Conservation (phyloP, 2,113 vertebrate genomes). For the Ariopsis seemanni region DNA sequence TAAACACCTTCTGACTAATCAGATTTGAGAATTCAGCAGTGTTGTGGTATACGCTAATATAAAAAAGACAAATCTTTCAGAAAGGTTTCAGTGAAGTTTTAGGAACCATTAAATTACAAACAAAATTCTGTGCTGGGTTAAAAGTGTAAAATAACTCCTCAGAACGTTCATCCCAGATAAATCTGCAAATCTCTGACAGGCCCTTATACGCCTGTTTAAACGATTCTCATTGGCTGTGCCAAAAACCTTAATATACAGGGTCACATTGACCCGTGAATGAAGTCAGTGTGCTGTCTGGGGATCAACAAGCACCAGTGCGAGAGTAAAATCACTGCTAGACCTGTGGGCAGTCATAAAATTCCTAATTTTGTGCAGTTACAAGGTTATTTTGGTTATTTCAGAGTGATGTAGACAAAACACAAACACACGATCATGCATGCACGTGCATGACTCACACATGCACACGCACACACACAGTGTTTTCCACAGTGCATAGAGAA, state of each 20-base stretch:
- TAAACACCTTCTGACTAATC: no score
- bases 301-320: constrained; percentile 49
- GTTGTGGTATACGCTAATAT: neutral
- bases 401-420: constrained; percentile 1
- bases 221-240: constrained; percentile 45
- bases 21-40: neutral
- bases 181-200: neutral
- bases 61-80: neutral
- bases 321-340: constrained; percentile 52
- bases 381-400: constrained; percentile 23
- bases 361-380: constrained; percentile 22
- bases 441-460: neutral
- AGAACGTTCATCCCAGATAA: neutral
- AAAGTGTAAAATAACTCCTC: neutral
- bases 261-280: constrained; percentile 55
- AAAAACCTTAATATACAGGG: constrained; percentile 56
- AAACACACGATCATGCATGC: neutral
- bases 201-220: constrained; percentile 58
- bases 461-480: constrained; percentile 9
- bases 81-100: neutral
- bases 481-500: constrained; percentile 40
- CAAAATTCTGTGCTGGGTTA: neutral
- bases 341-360: constrained; percentile 42
- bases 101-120: neutral
- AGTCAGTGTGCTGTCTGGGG: constrained; percentile 41